Conservation (phyloP, 2,888 invertebrate species). For the Prosapia bicincta region DNA sequence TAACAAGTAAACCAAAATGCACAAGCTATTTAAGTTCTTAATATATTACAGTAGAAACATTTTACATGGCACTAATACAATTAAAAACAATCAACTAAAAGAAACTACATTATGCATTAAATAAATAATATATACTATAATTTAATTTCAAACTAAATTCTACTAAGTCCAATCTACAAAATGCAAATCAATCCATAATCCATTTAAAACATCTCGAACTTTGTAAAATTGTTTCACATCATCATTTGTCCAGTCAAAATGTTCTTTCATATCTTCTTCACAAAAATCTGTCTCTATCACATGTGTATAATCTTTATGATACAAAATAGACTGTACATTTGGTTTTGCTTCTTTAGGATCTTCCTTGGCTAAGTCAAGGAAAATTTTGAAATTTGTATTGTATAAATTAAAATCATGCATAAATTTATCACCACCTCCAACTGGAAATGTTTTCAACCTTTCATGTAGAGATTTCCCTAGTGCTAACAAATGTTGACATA, state of each 20-base stretch:
- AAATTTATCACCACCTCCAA: not conserved
- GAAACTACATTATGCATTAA: too few species aligned
- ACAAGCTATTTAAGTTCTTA: too few species aligned
- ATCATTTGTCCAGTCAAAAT: not conserved
- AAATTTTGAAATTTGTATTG: not conserved
- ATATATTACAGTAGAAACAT: too few species aligned
- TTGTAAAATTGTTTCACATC: not conserved
- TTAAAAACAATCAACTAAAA: too few species aligned
- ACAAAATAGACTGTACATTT: not conserved
- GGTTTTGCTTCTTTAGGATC: not conserved
- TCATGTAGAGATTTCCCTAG: not conserved
- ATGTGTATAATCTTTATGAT: not conserved
- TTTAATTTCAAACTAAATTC: not conserved
- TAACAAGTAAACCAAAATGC: too few species aligned
- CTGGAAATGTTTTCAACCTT: not conserved
- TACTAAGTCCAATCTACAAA: not conserved
- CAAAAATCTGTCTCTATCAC: not conserved
- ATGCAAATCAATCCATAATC: not conserved
- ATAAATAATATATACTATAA: too few species aligned
- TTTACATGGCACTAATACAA: too few species aligned
- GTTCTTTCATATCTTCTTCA: not conserved
- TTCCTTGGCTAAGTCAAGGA: not conserved
- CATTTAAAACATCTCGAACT: not conserved
- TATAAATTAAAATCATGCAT: not conserved
- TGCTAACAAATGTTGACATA: not conserved